Evolutionary conservation across 1,140 invertebrate genomes (phyloP), one percentile per base, ranked within the genome.

Genomic region (Lepidurus couesii): DNA sequence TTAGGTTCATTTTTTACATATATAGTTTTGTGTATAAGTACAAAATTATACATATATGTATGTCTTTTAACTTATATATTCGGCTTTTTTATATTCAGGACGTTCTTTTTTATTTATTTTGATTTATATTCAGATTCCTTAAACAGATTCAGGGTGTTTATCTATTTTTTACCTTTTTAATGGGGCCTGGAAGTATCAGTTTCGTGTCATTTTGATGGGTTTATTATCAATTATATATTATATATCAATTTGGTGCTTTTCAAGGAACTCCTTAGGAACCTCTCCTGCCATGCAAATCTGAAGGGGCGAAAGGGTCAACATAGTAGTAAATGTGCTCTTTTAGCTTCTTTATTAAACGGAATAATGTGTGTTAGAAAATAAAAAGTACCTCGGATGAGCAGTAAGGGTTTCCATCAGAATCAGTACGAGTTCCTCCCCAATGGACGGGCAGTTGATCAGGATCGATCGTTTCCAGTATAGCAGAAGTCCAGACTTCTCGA

Each of bases 271-370:
- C 83, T 94, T 91, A 26, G 94, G 93, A 34, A 97, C 87, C 86
- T 92, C 93, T 4, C 93, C 93, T 73, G 93, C 93, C 83, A 89
- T 89, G 79, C 87, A 87, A 75, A 93, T 88, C 91, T 93, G 79
- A 43, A 83, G 84, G 81, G 74, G 53, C 16, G 53, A 47, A 47
- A 47, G 16, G 1, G 16, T 16, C 16, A 10, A 47, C 45, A 16
- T 47, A 47, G 16, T 11, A 47, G 45, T 47, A 47, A 7, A 9
- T 11, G 45, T 16, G 16, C 10, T 47, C 5, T 7, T 16, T 47
- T 47, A 47, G 16, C 10, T 47, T 47, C 10, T 47, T 47, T 47
- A 2, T 11, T 47, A 11, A n/a, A 16, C 9, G 53, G 8, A 4
- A 4, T 21, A 65, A 65, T 7, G 53, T 7, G 5, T 65, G 8